Conservation (phyloP, 1,140 invertebrate genomes). For the Zophobas atratus region DNA sequence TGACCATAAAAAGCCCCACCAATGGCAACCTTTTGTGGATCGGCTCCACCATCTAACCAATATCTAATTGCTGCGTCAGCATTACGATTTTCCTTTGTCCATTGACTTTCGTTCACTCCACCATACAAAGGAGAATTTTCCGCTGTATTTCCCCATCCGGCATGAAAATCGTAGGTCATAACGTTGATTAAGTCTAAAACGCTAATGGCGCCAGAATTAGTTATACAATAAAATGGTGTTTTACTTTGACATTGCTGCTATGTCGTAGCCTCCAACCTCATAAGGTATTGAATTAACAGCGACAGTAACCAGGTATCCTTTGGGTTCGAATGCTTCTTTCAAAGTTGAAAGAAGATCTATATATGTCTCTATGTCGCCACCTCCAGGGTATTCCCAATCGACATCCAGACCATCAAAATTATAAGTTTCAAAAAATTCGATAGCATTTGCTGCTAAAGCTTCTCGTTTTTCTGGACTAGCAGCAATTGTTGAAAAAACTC, state of each 20-base stretch:
- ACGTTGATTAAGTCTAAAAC: slow-evolving; percentile 86
- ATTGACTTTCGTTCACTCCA: slow-evolving; percentile 79
- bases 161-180: slow-evolving; percentile 90
- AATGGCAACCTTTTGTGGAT: slow-evolving; percentile 74
- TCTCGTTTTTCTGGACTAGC: slow-evolving; percentile 65
- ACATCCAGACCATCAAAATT: slow-evolving; percentile 85
- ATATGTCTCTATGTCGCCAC: slow-evolving; percentile 68
- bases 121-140: slow-evolving; percentile 85
- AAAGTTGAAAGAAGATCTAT: slow-evolving; percentile 64
- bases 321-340: slow-evolving; percentile 79
- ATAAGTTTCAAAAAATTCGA: slow-evolving; percentile 74
- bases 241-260: slow-evolving; percentile 90
- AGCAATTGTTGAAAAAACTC: slow-evolving; percentile 64
- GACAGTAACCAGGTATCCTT: slow-evolving; percentile 81
- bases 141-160: slow-evolving; percentile 85
- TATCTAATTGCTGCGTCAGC: slow-evolving; percentile 25
- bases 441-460: slow-evolving; percentile 73
- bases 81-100: slow-evolving; percentile 63
- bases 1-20: slow-evolving; percentile 78
- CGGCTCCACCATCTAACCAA: slow-evolving; percentile 66
- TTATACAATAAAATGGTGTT: slow-evolving; percentile 65
- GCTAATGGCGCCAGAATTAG: slow-evolving; percentile 67
- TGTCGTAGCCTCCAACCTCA: slow-evolving; percentile 81
- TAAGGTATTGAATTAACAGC: slow-evolving; percentile 72
- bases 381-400: slow-evolving; percentile 86